Conservation (phyloP, 2,797 vertebrate species). For the Manis javanica region DNA sequence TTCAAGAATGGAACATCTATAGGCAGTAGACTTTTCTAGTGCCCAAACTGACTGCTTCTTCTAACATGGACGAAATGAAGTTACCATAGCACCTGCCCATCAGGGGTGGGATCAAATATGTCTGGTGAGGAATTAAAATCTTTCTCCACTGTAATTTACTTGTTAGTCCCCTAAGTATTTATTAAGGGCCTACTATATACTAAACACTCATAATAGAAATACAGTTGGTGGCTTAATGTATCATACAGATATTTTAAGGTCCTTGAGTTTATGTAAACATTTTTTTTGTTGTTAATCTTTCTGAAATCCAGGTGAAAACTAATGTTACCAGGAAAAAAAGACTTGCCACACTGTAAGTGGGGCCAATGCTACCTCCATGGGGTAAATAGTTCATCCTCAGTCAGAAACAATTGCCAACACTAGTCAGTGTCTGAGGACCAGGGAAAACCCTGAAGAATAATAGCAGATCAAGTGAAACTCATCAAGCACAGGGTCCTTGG, state of each 20-base stretch:
- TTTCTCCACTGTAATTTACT: neutral
- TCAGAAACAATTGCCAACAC: neutral
- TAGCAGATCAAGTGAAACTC: neutral
- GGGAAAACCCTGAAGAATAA: neutral
- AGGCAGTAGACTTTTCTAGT: neutral
- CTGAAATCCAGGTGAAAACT: neutral
- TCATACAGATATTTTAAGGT: neutral
- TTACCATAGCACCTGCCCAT: neutral
- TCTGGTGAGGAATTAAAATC: neutral
- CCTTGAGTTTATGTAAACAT: neutral
- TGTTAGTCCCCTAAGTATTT: neutral
- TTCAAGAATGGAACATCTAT: neutral
- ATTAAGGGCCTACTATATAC: neutral
- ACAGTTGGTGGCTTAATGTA: neutral
- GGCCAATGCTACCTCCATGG: neutral
- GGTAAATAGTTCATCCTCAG: neutral
- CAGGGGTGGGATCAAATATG: neutral
- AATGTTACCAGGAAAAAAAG: neutral
- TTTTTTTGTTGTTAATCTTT: slow-evolving; percentile 32
- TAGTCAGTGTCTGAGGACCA: neutral
- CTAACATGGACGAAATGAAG: neutral
- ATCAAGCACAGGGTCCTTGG: neutral
- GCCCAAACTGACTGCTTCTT: neutral
- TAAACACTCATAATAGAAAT: neutral
- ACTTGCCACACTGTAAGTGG: neutral